These are phyloP conservation scores for Phalanger gymnotis DNA, from an alignment of 2,797 vertebrate genomes.

Conservation along the genomic window DNA sequence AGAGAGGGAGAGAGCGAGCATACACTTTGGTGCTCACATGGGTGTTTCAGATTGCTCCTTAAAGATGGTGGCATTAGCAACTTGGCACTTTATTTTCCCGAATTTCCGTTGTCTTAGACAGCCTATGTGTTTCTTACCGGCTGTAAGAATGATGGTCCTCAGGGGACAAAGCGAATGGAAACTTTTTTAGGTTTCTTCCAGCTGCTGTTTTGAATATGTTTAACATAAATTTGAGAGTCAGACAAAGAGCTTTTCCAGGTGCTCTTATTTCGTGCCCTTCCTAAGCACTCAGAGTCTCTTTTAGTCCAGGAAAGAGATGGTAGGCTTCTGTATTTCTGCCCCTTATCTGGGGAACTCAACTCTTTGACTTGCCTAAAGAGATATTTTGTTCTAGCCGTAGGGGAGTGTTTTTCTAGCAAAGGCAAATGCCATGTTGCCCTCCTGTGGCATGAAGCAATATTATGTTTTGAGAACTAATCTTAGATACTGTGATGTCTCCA, in stretches of 20 bases:
- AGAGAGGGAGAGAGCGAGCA: not conserved
- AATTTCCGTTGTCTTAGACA: constrained; percentile 21
- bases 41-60: not conserved
- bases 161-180: constrained; percentile 64
- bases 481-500: constrained; percentile 39
- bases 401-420: constrained; percentile 35
- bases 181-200: constrained; percentile 64
- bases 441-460: constrained; percentile 23
- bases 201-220: constrained; percentile 61
- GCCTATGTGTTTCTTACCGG: constrained; percentile 71
- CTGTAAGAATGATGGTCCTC: constrained; percentile 69
- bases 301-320: constrained; percentile 46
- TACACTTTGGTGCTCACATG: too few species aligned
- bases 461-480: constrained; percentile 39
- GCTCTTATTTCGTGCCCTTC: constrained; percentile 65
- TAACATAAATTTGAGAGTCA: constrained; percentile 61
- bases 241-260: constrained; percentile 49
- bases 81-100: not conserved
- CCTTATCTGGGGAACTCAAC: constrained; percentile 25
- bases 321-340: constrained; percentile 19
- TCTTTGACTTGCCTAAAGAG: constrained; percentile 49
- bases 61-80: not conserved
- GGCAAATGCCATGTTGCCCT: constrained; percentile 38
- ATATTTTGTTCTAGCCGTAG: not conserved
- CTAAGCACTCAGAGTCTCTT: constrained; percentile 34